phyloP scores from a whole-genome alignment of 2,113 vertebrate genomes.

The Spilogale gracilis region DNA sequence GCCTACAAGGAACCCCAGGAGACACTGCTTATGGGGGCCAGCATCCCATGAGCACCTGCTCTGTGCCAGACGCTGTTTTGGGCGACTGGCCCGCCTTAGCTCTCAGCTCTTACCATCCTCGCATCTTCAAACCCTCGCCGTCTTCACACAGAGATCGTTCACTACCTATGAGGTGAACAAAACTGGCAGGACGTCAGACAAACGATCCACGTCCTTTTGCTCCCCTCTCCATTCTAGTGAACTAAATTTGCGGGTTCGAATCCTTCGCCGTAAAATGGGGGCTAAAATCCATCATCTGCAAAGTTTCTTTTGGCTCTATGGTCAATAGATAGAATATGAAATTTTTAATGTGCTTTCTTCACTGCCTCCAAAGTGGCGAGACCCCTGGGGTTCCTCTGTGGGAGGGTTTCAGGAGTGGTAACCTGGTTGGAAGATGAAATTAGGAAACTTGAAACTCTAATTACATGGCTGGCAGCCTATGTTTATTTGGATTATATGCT shows the following conservation, averaged over 20 bases:
- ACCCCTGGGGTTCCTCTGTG: not conserved
- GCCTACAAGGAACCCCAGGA: not conserved
- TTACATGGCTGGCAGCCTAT: not conserved
- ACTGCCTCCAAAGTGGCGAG: not conserved
- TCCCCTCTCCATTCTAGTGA: not conserved
- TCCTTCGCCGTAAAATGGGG: not conserved
- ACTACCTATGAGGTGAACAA: not conserved
- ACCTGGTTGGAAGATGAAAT: not conserved
- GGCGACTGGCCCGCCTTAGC: not conserved
- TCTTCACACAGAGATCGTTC: not conserved
- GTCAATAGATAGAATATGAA: not conserved
- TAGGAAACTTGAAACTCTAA: not conserved
- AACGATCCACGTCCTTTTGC: not conserved
- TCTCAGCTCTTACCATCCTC: not conserved
- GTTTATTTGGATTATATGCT: not conserved
- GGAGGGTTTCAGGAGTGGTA: not conserved
- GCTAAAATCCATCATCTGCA: not conserved
- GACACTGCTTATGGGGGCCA: not conserved
- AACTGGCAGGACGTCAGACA: not conserved
- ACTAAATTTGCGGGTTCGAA: not conserved
- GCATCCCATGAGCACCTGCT: not conserved
- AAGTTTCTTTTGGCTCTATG: not conserved
- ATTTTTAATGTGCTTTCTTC: not conserved
- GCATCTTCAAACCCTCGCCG: not conserved
- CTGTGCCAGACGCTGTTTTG: not conserved